These are phyloP conservation scores for Chanos chanos DNA, from an alignment of 2,797 vertebrate species.

Conservation along the genomic window DNA sequence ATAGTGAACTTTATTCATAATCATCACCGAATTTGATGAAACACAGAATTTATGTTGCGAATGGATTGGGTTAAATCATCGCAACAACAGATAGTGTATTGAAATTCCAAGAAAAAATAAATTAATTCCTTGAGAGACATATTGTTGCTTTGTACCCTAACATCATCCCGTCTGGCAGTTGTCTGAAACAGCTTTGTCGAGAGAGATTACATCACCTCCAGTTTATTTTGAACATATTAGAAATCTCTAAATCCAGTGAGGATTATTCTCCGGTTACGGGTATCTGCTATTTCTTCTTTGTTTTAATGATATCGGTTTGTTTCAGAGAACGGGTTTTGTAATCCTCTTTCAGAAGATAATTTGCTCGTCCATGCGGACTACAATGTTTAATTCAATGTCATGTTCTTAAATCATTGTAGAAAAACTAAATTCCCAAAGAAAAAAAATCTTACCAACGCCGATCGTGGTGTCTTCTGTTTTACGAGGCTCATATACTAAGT, in stretches of 20 bases:
- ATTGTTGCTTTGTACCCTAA: background rate
- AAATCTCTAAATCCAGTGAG: background rate
- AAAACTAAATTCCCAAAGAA: background rate
- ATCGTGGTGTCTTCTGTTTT: too few relatives aligned
- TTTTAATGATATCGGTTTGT: background rate
- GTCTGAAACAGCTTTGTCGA: background rate
- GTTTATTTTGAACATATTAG: slow-evolving; percentile 4
- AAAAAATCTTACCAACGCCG: too few relatives aligned
- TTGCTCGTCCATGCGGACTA: background rate
- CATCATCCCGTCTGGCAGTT: background rate
- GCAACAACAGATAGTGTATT: slow-evolving; percentile 8
- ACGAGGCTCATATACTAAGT: too few relatives aligned
- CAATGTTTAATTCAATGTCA: background rate
- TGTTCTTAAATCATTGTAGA: background rate
- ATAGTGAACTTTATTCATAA: background rate
- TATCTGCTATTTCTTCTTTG: background rate
- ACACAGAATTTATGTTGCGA: background rate
- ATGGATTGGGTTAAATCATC: background rate
- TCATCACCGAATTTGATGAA: background rate
- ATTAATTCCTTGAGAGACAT: slow-evolving; percentile 7
- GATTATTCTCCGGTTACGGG: too few relatives aligned
- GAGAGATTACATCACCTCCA: slow-evolving; percentile 5
- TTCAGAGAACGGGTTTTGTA: slow-evolving; percentile 1
- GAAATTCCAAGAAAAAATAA: slow-evolving; percentile 12
- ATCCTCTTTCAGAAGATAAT: background rate